Base-by-base conservation (phyloP, 2,113 vertebrate species). In the human (Homo sapiens) region DNA sequence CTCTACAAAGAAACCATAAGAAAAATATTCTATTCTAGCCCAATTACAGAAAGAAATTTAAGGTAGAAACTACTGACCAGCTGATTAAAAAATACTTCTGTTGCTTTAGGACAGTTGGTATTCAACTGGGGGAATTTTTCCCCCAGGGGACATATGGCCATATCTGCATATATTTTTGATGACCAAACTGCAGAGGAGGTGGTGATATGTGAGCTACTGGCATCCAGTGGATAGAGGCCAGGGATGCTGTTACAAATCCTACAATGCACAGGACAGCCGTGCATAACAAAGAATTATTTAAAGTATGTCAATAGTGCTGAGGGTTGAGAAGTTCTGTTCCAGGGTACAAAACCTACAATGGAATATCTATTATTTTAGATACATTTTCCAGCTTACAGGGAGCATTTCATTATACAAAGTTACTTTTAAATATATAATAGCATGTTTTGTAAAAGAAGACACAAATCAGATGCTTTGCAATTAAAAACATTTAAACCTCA, bases 341-440 rank as follows among this genome's bases (percentile, higher is more conserved):
- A 84, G 43, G 55, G 48, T 68, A 97, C 35, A 96, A 93, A 97
- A 70, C 13, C 35, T 96, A 92, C 22, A 95, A 83, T 52, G 35
- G 25, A 94, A 35, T 94, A 81, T 57, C 81, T 89, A 96, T n/a
- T 82, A 92, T 75, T 84, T 75, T 75, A 92, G 27, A 66, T 93
- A 91, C 40, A 72, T 55, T 92, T 96, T 89, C n/a, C 61, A 87
- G 57, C 35, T 90, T 94, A 61, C 0, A 90, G 76, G 61, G 27
- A 94, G 48, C 12, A 55, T 85, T 96, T 96, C 32, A 95, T 84
- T 88, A 78, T 16, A 89, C 16, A 93, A 40, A 83, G 79, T 92
- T 83, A 70, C 75, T 92, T 93, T 93, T 66, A 96, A 18, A 97
- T 96, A 81, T 61, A 57, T 85, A 83, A 79, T 3, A 89, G 68